Conservation (phyloP, 2,797 vertebrate genomes). For the Epinephelus coioides region DNA sequence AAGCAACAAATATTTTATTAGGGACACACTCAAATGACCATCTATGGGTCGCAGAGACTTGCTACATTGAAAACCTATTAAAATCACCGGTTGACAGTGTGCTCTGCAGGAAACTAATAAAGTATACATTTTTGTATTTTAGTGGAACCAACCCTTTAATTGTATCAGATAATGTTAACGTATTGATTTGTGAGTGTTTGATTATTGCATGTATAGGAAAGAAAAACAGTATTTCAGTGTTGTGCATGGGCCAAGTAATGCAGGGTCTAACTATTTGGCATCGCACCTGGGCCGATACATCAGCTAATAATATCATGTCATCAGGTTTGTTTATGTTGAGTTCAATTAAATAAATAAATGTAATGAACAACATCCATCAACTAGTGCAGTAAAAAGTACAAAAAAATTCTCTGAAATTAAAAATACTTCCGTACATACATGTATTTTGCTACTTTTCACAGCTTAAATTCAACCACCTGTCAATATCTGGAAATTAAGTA, state of each 20-base stretch:
- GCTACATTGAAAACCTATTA: too few relatives aligned
- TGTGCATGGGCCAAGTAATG: background rate
- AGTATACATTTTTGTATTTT: background rate
- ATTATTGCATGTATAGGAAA: background rate
- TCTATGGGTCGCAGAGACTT: too few relatives aligned
- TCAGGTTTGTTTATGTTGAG: too few relatives aligned
- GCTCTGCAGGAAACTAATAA: background rate
- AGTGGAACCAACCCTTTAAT: background rate
- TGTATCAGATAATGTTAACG: too few relatives aligned
- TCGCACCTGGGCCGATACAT: background rate
- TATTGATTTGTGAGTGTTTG: too few relatives aligned
- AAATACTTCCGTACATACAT: background rate
- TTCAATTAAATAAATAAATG: too few relatives aligned
- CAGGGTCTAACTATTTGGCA: background rate
- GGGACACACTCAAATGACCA: too few relatives aligned
- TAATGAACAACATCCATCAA: background rate
- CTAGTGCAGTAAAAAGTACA: background rate
- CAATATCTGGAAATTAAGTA: background rate
- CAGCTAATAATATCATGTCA: too few relatives aligned
- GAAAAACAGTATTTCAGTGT: background rate
- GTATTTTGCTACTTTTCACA: constrained; percentile 3
- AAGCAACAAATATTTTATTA: too few relatives aligned
- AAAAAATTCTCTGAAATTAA: background rate
- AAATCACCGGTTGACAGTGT: background rate
- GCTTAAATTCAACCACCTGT: background rate